Conservation (phyloP, 2,797 vertebrate genomes). For the Nyctalus aviator region DNA sequence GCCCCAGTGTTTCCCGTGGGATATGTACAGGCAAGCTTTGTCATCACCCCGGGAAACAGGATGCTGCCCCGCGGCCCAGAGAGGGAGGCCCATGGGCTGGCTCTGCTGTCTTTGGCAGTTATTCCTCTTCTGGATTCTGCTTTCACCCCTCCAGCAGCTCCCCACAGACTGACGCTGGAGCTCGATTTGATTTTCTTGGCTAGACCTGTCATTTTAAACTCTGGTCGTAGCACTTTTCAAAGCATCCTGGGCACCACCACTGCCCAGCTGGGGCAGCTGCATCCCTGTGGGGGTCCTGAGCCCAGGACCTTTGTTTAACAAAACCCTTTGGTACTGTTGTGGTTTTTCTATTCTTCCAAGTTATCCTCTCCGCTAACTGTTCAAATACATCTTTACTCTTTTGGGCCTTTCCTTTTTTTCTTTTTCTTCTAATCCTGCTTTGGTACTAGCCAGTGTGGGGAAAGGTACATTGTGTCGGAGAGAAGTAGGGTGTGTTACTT, state of each 20-base stretch:
- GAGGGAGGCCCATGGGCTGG: constrained; percentile 72
- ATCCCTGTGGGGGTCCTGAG: neutral
- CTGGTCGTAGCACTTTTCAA: constrained; percentile 52
- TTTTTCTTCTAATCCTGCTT: constrained; percentile 61
- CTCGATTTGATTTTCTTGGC: constrained; percentile 70
- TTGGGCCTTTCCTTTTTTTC: constrained; percentile 46
- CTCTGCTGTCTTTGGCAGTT: constrained; percentile 83
- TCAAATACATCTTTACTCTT: constrained; percentile 59
- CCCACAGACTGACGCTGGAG: constrained; percentile 63
- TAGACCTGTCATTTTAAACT: constrained; percentile 70
- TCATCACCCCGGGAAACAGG: constrained; percentile 13
- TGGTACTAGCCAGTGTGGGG: constrained; percentile 31
- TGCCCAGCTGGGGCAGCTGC: neutral
- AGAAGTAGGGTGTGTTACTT: constrained; percentile 60
- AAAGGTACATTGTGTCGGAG: constrained; percentile 67
- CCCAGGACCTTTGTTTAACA: constrained; percentile 56
- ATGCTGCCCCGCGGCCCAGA: constrained; percentile 55
- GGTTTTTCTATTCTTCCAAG: constrained; percentile 69
- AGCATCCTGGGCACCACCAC: neutral
- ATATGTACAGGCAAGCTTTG: constrained; percentile 58
- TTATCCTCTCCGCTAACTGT: neutral
- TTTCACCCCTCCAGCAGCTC: neutral
- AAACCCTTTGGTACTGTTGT: constrained; percentile 65
- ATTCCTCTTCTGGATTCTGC: constrained; percentile 63
- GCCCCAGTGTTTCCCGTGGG: constrained; percentile 62